Evolutionary conservation across 2,888 invertebrate genomes (phyloP).

Genomic region (Melanostoma mellinum): DNA sequence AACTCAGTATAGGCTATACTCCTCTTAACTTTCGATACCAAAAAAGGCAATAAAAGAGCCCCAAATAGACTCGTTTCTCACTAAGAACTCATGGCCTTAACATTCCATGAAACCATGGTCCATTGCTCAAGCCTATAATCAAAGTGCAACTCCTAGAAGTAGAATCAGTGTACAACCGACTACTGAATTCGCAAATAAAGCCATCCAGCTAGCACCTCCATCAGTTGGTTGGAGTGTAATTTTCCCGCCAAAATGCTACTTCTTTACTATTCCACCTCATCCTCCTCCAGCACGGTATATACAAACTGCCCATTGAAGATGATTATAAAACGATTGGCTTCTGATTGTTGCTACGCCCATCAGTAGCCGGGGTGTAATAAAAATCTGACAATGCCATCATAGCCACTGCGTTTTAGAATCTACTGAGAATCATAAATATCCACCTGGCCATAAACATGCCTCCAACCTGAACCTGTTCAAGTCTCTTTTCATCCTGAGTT

Average conservation of each 20-base stretch:
- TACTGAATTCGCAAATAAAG: conserved; percentile 56
- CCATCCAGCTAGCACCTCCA: conserved; percentile 54
- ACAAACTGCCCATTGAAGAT: conserved; percentile 67
- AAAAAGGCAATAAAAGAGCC: background rate
- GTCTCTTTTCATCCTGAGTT: conserved; percentile 32
- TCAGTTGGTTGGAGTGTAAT: conserved; percentile 37
- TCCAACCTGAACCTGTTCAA: conserved; percentile 65
- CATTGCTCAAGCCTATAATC: conserved; percentile 37
- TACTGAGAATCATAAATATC: conserved; percentile 51
- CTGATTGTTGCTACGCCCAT: conserved; percentile 69
- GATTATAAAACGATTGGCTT: conserved; percentile 73
- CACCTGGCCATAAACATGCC: conserved; percentile 63
- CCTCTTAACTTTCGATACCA: no score
- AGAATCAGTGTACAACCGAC: conserved; percentile 15
- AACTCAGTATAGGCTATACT: no score
- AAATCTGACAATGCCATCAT: conserved; percentile 58
- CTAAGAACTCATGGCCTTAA: conserved; percentile 31
- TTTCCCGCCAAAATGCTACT: conserved; percentile 55
- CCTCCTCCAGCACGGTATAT: background rate
- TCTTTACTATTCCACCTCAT: conserved; percentile 45
- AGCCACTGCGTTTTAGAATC: conserved; percentile 58
- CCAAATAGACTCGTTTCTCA: conserved; percentile 35
- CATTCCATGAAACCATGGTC: conserved; percentile 35
- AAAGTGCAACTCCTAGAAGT: conserved; percentile 20
- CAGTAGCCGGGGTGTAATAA: conserved; percentile 52